Evolutionary conservation across 1,140 invertebrate species (phyloP), one percentile per base, ranked within the genome.

Genomic region (Stegodyphus dumicola): DNA sequence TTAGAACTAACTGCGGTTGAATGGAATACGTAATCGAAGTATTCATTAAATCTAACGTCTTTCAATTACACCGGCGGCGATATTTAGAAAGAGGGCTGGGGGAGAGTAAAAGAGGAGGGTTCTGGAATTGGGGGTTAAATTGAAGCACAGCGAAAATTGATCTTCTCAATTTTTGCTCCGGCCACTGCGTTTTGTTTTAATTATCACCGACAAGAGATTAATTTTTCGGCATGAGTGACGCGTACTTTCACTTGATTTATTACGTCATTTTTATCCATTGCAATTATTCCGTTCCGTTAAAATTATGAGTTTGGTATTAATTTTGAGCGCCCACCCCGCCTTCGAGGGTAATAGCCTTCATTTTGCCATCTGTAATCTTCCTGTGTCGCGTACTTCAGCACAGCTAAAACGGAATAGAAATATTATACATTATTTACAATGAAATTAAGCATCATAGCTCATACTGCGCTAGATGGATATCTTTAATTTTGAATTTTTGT

Each of bases 31-130:
- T 85, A 85, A 85, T 85, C 81, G 81, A 85, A 85, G 81, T 85
- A 85, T 85, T 85, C 81, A 85, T 85, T 85, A 85, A 85, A 77
- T 67, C 81, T 85, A 85, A 85, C 81, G 81, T 75, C 81, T 85
- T 85, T 85, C 81, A 85, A 85, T 85, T 85, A 85, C 81, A 85
- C 73, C 75, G 71, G 73, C 51, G 73, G 81, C 81, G 74, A 85
- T 85, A 85, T 85, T 85, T 85, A 85, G 81, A 76, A 74, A 49
- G 54, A 66, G 52, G 51, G n/a, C 70, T 70, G 70, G 33, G 79
- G 71, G 33, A 65, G 69, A 48, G 69, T 7, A 60, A 60, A 15
- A 60, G 56, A 60, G 56, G 7, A 7, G 18, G 7, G 15, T 7
- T 17, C 7, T n/a, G 11, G 66, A 33, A 33, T 33, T 33, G 71